A percentile compares a stretch with the other conserved stretches of the same genome.
Evolutionary conservation across 1,140 invertebrate species (phyloP).

Genomic region (Ostrea denselamellosa): DNA sequence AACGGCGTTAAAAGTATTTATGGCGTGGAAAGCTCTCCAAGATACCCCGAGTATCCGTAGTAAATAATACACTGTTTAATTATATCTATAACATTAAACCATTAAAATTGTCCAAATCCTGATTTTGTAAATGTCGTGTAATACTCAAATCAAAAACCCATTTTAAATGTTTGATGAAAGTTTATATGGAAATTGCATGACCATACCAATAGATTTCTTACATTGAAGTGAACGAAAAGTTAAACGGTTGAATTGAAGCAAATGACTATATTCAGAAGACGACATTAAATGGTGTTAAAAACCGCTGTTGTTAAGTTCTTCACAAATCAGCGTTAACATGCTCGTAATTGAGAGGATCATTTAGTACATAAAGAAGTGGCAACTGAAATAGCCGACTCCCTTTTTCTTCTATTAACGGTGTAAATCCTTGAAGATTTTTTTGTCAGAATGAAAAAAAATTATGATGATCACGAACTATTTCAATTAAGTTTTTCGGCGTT

Average conservation of each 20-base stretch:
- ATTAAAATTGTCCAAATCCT: not conserved
- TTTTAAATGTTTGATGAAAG: not conserved
- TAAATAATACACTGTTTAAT: not conserved
- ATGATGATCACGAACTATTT: not conserved
- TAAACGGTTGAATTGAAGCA: not conserved
- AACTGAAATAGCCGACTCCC: not conserved
- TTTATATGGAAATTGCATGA: not conserved
- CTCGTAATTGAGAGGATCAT: not conserved
- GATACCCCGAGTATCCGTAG: not conserved
- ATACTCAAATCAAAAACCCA: not conserved
- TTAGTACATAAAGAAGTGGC: not conserved
- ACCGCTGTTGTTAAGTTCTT: not conserved
- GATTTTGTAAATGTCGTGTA: not conserved
- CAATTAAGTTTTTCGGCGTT: not conserved
- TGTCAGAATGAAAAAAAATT: not conserved
- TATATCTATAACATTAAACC: not conserved
- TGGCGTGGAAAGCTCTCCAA: not conserved
- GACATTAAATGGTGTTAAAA: not conserved
- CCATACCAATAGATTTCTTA: not conserved
- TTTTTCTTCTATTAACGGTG: not conserved
- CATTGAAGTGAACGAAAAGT: not conserved
- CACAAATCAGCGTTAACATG: not conserved
- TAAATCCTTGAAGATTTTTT: not conserved
- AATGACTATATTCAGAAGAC: not conserved
- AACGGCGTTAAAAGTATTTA: not conserved